Percentiles rank a stretch among this genome's conserved stretches.
phyloP scores from a whole-genome alignment of 2,888 invertebrate species.

The Germaria angustata region DNA sequence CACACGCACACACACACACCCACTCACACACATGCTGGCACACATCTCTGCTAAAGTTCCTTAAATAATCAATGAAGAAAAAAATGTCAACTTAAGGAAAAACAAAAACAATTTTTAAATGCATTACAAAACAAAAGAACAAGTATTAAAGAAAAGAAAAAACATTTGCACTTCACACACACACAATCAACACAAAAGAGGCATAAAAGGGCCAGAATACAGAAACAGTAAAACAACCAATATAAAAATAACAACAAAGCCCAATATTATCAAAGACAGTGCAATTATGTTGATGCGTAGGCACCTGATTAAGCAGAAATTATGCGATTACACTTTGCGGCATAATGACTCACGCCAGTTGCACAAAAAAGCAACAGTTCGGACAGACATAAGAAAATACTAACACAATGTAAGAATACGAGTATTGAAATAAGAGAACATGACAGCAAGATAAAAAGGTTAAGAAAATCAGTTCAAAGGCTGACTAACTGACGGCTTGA shows the following conservation, averaged over 20 bases:
- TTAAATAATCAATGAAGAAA: background rate
- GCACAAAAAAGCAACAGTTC: conserved; percentile 14
- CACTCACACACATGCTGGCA: too few relatives aligned
- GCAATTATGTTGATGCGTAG: conserved; percentile 71
- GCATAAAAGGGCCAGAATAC: background rate
- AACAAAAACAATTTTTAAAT: background rate
- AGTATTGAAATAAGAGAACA: background rate
- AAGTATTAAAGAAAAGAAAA: background rate
- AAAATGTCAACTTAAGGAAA: background rate
- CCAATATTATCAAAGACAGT: conserved; percentile 49
- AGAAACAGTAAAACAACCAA: background rate
- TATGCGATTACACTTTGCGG: conserved; percentile 71
- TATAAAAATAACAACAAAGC: conserved; percentile 10
- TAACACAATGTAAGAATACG: too few relatives aligned
- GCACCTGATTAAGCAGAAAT: conserved; percentile 75
- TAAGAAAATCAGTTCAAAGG: conserved; percentile 45
- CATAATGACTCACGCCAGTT: conserved; percentile 56
- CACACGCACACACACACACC: background rate
- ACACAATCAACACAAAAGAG: background rate
- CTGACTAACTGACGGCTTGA: conserved; percentile 20
- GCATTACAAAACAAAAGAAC: conserved; percentile 22
- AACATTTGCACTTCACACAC: background rate
- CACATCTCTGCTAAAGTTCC: too few relatives aligned
- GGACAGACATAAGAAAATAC: background rate
- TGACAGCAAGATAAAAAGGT: conserved; percentile 9